phyloP scores from a whole-genome alignment of 2,113 vertebrate species.

The Sorex fumeus region DNA sequence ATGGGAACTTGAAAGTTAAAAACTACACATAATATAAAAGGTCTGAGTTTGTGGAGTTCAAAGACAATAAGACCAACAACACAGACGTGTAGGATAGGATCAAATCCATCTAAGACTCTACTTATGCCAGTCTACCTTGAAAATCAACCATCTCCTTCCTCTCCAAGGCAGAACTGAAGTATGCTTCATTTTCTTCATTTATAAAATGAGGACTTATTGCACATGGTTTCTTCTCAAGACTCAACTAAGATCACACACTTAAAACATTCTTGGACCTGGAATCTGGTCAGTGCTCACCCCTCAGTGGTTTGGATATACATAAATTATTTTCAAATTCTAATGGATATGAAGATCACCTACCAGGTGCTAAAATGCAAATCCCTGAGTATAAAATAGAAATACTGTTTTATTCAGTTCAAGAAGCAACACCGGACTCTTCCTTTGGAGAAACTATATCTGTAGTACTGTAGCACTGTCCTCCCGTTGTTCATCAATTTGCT shows the following conservation, averaged over 20 bases:
- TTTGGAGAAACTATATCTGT: neutral
- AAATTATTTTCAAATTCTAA: neutral
- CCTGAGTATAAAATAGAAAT: neutral
- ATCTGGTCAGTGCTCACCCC: neutral
- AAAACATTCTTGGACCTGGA: neutral
- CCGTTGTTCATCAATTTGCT: too few relatives aligned
- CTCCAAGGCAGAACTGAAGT: neutral
- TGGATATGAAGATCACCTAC: neutral
- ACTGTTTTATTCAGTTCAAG: neutral
- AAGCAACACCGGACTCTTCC: neutral
- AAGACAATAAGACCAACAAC: neutral
- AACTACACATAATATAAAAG: neutral
- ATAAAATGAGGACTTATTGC: neutral
- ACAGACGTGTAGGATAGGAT: neutral
- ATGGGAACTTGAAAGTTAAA: constrained; percentile 9
- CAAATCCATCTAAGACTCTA: neutral
- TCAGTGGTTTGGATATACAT: neutral
- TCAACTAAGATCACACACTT: neutral
- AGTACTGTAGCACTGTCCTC: too few relatives aligned
- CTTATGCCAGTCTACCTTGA: neutral
- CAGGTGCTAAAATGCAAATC: neutral
- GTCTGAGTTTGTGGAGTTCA: neutral
- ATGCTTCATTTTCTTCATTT: neutral
- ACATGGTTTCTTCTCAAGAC: neutral
- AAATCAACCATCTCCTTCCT: neutral